Percentiles rank a stretch among this genome's conserved stretches.
Evolutionary conservation across 2,797 vertebrate genomes (phyloP).

Genomic region (Selene dorsalis): DNA sequence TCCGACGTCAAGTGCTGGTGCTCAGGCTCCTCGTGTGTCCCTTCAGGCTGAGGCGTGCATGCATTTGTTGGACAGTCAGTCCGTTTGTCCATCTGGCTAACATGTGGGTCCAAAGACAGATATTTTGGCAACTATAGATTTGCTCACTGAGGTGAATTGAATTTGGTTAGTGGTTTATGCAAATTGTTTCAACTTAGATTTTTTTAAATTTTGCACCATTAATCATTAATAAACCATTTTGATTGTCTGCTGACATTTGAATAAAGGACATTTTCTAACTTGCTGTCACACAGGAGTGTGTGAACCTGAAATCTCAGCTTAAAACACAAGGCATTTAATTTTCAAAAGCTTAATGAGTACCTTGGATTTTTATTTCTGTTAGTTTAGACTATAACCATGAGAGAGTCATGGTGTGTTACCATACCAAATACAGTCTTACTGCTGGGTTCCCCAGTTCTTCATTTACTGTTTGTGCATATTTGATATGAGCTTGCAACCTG

Average conservation of each 20-base stretch:
- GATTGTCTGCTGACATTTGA: too few species aligned
- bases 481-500: background rate
- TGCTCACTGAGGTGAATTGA: background rate
- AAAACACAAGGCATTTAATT: background rate
- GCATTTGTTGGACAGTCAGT: background rate
- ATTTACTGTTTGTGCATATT: background rate
- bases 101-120: background rate
- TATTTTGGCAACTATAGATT: background rate
- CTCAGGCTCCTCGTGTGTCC: background rate
- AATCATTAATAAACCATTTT: too few species aligned
- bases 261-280: background rate
- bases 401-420: background rate
- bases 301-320: background rate
- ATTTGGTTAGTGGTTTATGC: background rate
- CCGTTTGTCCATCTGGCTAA: background rate
- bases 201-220: too few species aligned
- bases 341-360: background rate
- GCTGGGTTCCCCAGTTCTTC: background rate
- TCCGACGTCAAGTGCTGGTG: background rate
- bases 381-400: background rate
- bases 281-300: too few species aligned
- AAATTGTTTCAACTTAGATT: too few species aligned
- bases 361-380: background rate
- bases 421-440: background rate
- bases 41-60: background rate